These are phyloP conservation scores for Rhimphoctona megacephalus DNA, from an alignment of 2,888 invertebrate species.

Conservation along the genomic window DNA sequence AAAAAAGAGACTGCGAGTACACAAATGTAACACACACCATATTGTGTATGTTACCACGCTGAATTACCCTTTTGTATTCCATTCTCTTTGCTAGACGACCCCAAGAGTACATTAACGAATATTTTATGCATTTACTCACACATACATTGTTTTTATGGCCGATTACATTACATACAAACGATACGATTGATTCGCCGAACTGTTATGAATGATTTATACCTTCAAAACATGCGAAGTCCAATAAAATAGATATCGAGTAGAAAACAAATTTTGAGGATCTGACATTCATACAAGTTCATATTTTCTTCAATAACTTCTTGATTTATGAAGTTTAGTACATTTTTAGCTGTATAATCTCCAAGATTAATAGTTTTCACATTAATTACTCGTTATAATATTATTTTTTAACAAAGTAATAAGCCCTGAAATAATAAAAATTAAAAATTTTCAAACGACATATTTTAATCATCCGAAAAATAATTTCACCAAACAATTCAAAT, in stretches of 20 bases:
- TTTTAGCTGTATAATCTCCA: too few relatives aligned
- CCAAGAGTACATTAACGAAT: constrained; percentile 49
- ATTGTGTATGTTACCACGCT: constrained; percentile 34
- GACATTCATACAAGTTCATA: neutral
- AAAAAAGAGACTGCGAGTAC: constrained; percentile 16
- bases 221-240: neutral
- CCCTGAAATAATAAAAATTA: too few relatives aligned
- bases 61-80: constrained; percentile 64
- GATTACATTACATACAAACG: constrained; percentile 34
- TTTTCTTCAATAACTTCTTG: neutral
- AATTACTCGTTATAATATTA: too few relatives aligned
- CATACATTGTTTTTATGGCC: constrained; percentile 26
- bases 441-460: neutral
- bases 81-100: constrained; percentile 45
- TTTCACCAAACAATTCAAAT: neutral
- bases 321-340: neutral
- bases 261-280: neutral
- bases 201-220: constrained; percentile 21
- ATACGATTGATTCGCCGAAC: constrained; percentile 54
- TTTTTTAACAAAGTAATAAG: too few relatives aligned
- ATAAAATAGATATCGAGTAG: neutral
- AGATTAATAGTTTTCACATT: neutral
- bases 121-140: constrained; percentile 24
- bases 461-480: neutral
- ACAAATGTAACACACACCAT: constrained; percentile 37